These are phyloP conservation scores for Cyanoramphus novaezelandiae DNA, from an alignment of 2,113 vertebrate genomes.

Conservation along the genomic window DNA sequence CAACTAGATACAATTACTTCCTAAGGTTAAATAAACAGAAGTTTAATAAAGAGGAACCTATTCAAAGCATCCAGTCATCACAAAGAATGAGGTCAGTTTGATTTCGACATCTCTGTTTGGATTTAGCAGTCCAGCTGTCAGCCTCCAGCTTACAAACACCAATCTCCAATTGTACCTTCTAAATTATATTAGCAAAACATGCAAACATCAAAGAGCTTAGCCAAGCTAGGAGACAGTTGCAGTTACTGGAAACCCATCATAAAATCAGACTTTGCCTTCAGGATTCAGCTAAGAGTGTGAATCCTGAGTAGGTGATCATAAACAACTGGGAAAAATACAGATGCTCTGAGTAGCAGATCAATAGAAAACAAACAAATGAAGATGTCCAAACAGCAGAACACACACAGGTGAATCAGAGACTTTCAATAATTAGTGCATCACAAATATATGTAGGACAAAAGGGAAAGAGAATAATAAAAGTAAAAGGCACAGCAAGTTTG, in stretches of 20 bases:
- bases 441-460: background rate
- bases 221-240: background rate
- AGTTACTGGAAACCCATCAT: background rate
- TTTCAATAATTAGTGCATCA: background rate
- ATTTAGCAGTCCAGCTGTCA: background rate
- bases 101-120: background rate
- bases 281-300: background rate
- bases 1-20: background rate
- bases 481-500: background rate
- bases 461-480: background rate
- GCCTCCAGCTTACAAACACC: background rate
- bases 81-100: background rate
- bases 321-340: background rate
- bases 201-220: background rate
- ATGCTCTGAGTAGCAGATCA: background rate
- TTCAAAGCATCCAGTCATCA: background rate
- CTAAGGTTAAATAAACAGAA: background rate
- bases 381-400: background rate
- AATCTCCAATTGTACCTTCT: background rate
- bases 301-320: background rate
- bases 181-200: background rate
- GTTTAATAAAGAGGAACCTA: background rate
- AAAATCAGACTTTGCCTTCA: background rate
- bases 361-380: background rate
- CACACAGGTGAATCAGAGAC: background rate